Evolutionary conservation across 2,113 vertebrate genomes (phyloP), one percentile per base, ranked within the genome.

Genomic region (Aphyosemion australe): DNA sequence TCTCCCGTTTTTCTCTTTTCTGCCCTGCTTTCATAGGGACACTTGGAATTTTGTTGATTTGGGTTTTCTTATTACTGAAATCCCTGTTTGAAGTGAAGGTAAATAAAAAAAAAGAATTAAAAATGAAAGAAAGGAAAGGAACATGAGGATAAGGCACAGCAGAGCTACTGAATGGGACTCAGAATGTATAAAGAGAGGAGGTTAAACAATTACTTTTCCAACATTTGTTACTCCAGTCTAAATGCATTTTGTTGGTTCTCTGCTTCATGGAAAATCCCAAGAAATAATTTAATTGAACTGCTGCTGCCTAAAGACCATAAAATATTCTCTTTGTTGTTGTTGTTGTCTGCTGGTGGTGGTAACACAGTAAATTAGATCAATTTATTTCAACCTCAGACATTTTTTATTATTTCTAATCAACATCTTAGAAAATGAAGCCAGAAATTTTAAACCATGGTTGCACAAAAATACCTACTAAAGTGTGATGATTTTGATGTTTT

Each of bases 241-340:
- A 43, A 10, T 63, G 53, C 32, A 59, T 52, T 54, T 48, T 1
- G 5, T 39, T 42, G 45, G 20, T 50, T 71, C 52, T 20, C 0
- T 61, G 57, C 41, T 62, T 21, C 12, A 8, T 3, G 16, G 12
- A 50, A 66, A 66, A 50, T 61, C 49, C 26, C 5, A 26, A 26
- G 26, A 26, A 41, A 49, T 61, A 16, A 70, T 76, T 64, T 55
- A 70, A 56, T 61, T 51, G 58, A 71, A 50, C 46, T 18, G 51
- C 55, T 66, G 18, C 67, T 43, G 41, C 21, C 45, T 76, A 63
- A 72, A 63, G 60, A 61, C 18, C 48, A 77, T 58, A 12, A 49
- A 80, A 57, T 60, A 1, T 37, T 53, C 26, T 8, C 34, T 37
- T 37, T 37, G 34, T 32, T 37, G 34, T 37, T 37, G 56, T 70